phyloP scores from a whole-genome alignment of 2,888 invertebrate species.

The Automeris io region DNA sequence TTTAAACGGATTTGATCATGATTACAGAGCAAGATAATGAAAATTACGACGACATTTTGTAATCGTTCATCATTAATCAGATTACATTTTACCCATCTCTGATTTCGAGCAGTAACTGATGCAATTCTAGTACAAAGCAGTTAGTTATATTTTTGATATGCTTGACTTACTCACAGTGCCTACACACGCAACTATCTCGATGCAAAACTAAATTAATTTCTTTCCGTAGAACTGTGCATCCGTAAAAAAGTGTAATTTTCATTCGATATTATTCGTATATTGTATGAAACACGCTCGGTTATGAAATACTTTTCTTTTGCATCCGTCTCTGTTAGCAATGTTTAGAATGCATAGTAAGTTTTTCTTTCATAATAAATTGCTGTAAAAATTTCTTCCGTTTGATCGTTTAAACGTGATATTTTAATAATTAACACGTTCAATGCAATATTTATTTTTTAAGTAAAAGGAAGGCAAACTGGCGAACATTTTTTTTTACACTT shows the following conservation, averaged over 20 bases:
- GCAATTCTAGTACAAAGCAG: background rate
- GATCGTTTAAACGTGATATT: too few species aligned
- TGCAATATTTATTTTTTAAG: too few species aligned
- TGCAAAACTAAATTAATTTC: constrained; percentile 2
- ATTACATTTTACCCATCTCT: too few species aligned
- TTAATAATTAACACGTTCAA: too few species aligned
- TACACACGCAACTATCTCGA: constrained; percentile 1
- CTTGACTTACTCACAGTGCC: background rate
- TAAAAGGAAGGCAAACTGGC: too few species aligned
- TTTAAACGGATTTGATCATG: too few species aligned
- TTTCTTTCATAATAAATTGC: background rate
- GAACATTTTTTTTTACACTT: too few species aligned
- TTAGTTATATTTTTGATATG: constrained; percentile 1
- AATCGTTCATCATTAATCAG: too few species aligned
- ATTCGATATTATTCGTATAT: constrained; percentile 3
- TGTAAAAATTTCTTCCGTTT: background rate
- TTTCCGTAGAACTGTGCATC: background rate
- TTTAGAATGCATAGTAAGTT: background rate
- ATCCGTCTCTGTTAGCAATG: background rate
- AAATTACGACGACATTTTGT: background rate
- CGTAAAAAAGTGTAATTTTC: constrained; percentile 1
- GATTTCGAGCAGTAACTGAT: too few species aligned
- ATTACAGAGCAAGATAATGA: too few species aligned
- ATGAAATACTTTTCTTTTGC: background rate
- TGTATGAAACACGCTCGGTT: background rate